A percentile compares a stretch with the other conserved stretches of the same genome.
Evolutionary conservation across 2,888 invertebrate genomes (phyloP).

Genomic region (Leucophenga montana): DNA sequence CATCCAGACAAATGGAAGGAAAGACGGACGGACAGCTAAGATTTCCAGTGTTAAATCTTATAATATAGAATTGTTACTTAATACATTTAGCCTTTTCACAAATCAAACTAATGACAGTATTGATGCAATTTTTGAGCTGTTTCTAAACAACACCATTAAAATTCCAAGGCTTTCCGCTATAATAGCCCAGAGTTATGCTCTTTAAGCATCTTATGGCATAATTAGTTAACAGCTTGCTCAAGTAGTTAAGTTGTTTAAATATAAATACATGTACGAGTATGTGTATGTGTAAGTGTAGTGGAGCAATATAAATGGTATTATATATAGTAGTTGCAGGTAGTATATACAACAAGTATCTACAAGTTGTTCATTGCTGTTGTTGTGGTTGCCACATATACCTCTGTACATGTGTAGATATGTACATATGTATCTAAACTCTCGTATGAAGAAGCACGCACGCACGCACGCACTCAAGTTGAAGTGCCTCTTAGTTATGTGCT

Average conservation of each 20-base stretch:
- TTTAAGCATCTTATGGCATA: conserved; percentile 37
- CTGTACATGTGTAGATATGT: too few species aligned
- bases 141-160: background rate
- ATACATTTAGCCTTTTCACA: too few species aligned
- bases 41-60: too few species aligned
- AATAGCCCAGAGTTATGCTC: conserved; percentile 8
- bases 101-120: too few species aligned
- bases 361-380: conserved; percentile 19
- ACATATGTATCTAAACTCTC: too few species aligned
- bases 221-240: conserved; percentile 57
- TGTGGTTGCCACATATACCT: background rate
- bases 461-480: background rate
- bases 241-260: conserved; percentile 39
- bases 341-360: conserved; percentile 4
- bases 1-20: too few species aligned
- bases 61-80: too few species aligned
- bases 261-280: background rate
- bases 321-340: background rate
- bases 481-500: conserved; percentile 12
- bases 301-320: background rate
- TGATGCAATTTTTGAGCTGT: too few species aligned
- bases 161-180: background rate
- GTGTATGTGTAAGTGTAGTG: background rate
- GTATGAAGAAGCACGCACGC: background rate
- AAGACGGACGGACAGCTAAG: too few species aligned